These are phyloP conservation scores for Hedya salicella DNA, from an alignment of 2,888 invertebrate genomes.

Conservation along the genomic window DNA sequence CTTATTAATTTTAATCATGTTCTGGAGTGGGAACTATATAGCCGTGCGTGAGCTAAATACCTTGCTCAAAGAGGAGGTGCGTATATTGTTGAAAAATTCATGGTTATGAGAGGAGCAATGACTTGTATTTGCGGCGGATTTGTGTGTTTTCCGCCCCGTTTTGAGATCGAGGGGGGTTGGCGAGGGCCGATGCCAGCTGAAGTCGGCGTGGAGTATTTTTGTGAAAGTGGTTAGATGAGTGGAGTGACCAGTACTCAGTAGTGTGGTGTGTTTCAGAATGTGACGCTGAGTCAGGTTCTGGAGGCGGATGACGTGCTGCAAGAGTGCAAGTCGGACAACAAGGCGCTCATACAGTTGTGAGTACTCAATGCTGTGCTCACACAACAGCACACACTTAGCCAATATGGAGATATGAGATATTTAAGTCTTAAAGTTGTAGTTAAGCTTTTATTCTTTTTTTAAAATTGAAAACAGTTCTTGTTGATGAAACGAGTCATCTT, in stretches of 20 bases:
- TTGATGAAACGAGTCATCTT: not conserved
- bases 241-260: slow-evolving; percentile 30
- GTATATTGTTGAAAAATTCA: slow-evolving; percentile 72
- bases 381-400: not conserved
- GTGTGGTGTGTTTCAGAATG: slow-evolving; percentile 88
- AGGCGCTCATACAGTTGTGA: slow-evolving; percentile 96
- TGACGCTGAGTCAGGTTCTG: slow-evolving; percentile 94
- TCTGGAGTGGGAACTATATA: slow-evolving; percentile 92
- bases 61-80: slow-evolving; percentile 91
- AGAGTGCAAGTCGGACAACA: slow-evolving; percentile 97
- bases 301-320: slow-evolving; percentile 98
- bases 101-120: slow-evolving; percentile 71
- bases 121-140: slow-evolving; percentile 53
- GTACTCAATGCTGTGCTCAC: slow-evolving; percentile 65
- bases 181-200: not conserved
- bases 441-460: not conserved
- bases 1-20: slow-evolving; percentile 87
- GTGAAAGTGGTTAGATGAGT: slow-evolving; percentile 33
- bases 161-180: slow-evolving; percentile 13
- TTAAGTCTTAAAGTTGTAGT: not conserved
- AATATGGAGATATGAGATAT: not conserved
- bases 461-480: not conserved
- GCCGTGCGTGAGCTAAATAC: slow-evolving; percentile 90
- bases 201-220: slow-evolving; percentile 8
- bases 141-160: slow-evolving; percentile 48